A percentile compares a stretch with the other conserved stretches of the same genome.
phyloP scores from a whole-genome alignment of 2,797 vertebrate genomes.

The Clamator glandarius region DNA sequence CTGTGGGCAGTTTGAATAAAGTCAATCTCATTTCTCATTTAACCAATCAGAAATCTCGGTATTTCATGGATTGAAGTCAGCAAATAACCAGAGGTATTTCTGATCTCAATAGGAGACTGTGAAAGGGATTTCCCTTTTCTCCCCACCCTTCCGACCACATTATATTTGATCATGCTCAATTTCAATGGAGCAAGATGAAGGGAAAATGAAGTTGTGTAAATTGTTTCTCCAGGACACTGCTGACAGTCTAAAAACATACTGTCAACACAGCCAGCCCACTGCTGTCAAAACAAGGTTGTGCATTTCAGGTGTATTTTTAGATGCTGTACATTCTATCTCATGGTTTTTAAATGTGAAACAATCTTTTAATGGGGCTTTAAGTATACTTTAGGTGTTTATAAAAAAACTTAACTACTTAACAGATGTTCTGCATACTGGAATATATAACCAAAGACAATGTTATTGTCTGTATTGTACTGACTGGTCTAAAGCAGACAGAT shows the following conservation, averaged over 20 bases:
- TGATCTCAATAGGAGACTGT: neutral
- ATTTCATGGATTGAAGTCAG: neutral
- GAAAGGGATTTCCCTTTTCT: neutral
- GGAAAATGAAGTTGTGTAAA: accelerated
- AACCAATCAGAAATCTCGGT: accelerated
- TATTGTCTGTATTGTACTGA: slow-evolving; percentile 30
- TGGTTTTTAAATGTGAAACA: neutral
- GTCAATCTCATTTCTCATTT: neutral
- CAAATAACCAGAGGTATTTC: neutral
- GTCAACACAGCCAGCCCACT: neutral
- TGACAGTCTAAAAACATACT: neutral
- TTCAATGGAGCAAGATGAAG: neutral
- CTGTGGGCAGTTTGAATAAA: neutral
- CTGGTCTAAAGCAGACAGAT: slow-evolving; percentile 6
- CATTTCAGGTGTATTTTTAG: neutral
- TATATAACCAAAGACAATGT: neutral
- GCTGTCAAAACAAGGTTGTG: neutral
- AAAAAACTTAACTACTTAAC: slow-evolving; percentile 38
- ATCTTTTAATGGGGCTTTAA: neutral
- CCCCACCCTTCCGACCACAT: neutral
- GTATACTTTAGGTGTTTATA: neutral
- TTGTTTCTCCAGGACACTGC: neutral
- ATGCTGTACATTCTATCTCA: neutral
- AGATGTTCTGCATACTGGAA: neutral
- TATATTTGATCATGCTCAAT: neutral